Conservation (phyloP, 2,113 vertebrate species). For the Cynocephalus volans region DNA sequence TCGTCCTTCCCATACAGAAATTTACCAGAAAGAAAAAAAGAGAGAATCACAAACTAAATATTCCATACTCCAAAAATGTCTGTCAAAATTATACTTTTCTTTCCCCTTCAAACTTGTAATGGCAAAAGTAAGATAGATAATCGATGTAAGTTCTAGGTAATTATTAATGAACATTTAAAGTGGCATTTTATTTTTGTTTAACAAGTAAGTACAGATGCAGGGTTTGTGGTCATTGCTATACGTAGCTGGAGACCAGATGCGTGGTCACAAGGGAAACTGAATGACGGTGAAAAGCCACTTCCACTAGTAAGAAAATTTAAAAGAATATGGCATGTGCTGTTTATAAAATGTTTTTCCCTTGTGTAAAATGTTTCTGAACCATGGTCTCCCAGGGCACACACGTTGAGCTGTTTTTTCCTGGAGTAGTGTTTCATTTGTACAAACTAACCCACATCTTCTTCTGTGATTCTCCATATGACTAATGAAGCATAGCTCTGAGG, state of each 20-base stretch:
- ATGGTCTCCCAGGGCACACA: slow-evolving; percentile 57
- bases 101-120: neutral
- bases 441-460: slow-evolving; percentile 76
- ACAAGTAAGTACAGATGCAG: slow-evolving; percentile 35
- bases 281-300: slow-evolving; percentile 8
- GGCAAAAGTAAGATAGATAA: neutral
- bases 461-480: slow-evolving; percentile 81
- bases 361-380: slow-evolving; percentile 72
- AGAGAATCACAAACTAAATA: neutral
- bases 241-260: slow-evolving; percentile 28
- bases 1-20: slow-evolving; percentile 32
- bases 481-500: slow-evolving; percentile 68
- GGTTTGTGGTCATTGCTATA: slow-evolving; percentile 20
- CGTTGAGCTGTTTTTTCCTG: slow-evolving; percentile 81
- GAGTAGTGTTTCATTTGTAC: slow-evolving; percentile 63
- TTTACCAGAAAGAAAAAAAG: neutral
- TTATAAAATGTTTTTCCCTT: slow-evolving; percentile 68
- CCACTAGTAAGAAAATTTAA: slow-evolving; percentile 4
- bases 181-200: slow-evolving; percentile 50
- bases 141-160: neutral
- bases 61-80: neutral
- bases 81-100: neutral
- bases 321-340: slow-evolving; percentile 56
- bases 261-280: slow-evolving; percentile 60
- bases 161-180: neutral